Conservation (phyloP, 2,888 invertebrate genomes). For the Hetaerina titia region DNA sequence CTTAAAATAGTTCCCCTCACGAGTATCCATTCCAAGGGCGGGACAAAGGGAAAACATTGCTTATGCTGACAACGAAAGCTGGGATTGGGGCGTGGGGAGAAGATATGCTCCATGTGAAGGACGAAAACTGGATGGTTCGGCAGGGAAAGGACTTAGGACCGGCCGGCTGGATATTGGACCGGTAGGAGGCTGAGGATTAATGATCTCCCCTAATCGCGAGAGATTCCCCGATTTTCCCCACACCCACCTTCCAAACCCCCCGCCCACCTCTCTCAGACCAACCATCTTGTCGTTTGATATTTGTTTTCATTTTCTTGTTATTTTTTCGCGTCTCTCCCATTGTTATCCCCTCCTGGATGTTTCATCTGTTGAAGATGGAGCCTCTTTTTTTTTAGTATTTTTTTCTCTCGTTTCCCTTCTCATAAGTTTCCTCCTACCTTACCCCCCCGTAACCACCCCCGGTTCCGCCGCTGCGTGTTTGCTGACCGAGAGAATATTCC, state of each 20-base stretch:
- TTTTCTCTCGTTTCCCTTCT: not conserved
- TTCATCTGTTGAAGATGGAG: not conserved
- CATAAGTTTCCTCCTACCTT: not conserved
- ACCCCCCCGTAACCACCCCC: too few relatives aligned
- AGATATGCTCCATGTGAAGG: not conserved
- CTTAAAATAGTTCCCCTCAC: not conserved
- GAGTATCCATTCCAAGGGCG: not conserved
- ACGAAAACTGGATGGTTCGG: not conserved
- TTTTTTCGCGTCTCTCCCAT: not conserved
- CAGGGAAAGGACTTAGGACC: not conserved
- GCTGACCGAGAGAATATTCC: conserved; percentile 14
- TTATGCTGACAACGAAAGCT: not conserved
- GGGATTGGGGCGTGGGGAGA: not conserved
- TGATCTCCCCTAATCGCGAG: not conserved
- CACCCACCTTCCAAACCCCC: not conserved
- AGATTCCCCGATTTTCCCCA: not conserved
- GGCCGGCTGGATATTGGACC: conserved; percentile 23
- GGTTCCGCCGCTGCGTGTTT: not conserved
- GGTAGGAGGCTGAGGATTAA: not conserved
- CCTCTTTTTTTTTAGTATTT: not conserved
- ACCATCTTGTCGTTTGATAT: conserved; percentile 22
- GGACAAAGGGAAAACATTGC: not conserved
- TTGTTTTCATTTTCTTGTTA: not conserved
- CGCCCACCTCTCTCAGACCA: not conserved
- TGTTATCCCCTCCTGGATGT: not conserved